Percentiles rank a stretch among this genome's conserved stretches.
These are phyloP conservation scores for Lasius platythorax DNA, from an alignment of 2,888 invertebrate genomes.

Conservation along the genomic window DNA sequence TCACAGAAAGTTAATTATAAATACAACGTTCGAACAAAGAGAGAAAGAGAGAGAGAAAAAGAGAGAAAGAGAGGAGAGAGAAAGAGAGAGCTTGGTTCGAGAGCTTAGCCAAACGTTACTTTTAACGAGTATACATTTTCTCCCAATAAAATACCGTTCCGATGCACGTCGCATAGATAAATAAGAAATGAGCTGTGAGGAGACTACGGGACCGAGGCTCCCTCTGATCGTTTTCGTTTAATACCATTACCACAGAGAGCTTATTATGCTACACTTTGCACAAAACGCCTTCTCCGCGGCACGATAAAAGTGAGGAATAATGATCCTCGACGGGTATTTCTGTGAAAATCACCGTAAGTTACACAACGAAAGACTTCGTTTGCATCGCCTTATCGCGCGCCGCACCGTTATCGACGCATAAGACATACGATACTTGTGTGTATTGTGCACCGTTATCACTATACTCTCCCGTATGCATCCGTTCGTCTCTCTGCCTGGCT, in stretches of 20 bases:
- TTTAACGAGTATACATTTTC: conserved; percentile 30
- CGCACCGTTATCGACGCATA: background rate
- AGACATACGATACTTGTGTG: conserved; percentile 23
- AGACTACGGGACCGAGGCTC: conserved; percentile 72
- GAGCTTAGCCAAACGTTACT: conserved; percentile 61
- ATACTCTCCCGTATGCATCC: conserved; percentile 61
- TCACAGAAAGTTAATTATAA: conserved; percentile 76
- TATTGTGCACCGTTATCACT: conserved; percentile 46
- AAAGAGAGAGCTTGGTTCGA: conserved; percentile 68
- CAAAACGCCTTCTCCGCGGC: conserved; percentile 58
- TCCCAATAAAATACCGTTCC: conserved; percentile 2
- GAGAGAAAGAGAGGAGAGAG: conserved; percentile 46
- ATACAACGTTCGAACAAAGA: conserved; percentile 63
- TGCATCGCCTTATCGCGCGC: conserved; percentile 29
- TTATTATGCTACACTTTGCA: conserved; percentile 70
- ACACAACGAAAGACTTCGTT: conserved; percentile 56
- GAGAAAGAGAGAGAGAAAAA: conserved; percentile 20
- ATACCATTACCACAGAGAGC: conserved; percentile 71
- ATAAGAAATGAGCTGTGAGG: conserved; percentile 50
- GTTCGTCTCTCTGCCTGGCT: conserved; percentile 9
- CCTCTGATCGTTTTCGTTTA: conserved; percentile 60
- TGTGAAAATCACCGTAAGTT: conserved; percentile 47
- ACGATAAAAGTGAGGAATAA: conserved; percentile 52
- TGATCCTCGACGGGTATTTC: conserved; percentile 18
- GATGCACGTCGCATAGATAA: conserved; percentile 43